phyloP scores from a whole-genome alignment of 2,888 invertebrate species.

The Eudemis profundana region DNA sequence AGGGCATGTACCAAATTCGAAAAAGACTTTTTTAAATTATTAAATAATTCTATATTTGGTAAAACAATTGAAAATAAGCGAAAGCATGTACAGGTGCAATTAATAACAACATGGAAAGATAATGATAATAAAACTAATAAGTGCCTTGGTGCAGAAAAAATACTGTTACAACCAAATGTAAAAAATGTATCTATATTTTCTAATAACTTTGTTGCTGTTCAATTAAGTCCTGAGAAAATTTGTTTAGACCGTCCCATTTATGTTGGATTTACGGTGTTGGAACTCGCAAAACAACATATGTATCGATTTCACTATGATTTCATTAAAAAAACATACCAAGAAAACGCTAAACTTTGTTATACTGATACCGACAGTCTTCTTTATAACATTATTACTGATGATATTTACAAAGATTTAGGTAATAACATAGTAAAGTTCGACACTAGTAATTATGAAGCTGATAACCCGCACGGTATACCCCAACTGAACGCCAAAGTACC shows the following conservation, averaged over 20 bases:
- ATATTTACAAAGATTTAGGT: slow-evolving; percentile 34
- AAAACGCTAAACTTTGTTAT: slow-evolving; percentile 35
- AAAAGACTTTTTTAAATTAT: no score
- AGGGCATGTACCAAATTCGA: no score
- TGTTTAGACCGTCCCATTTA: neutral
- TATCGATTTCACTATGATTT: neutral
- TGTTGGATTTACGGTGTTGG: neutral
- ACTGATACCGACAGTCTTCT: slow-evolving; percentile 42
- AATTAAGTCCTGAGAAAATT: no score
- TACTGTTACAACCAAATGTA: no score
- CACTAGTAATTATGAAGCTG: slow-evolving; percentile 11
- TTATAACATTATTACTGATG: slow-evolving; percentile 29
- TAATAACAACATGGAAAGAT: no score
- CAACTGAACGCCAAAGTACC: slow-evolving; percentile 28
- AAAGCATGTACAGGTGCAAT: no score
- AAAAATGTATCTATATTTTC: no score
- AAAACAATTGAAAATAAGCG: no score
- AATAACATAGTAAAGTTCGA: slow-evolving; percentile 18
- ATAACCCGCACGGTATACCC: slow-evolving; percentile 7
- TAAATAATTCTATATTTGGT: no score
- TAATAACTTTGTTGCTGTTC: no score
- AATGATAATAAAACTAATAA: no score
- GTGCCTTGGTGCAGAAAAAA: no score
- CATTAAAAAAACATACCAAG: neutral
- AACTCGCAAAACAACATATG: neutral